Conservation (phyloP, 2,888 invertebrate species). For the Galeruca laticollis region DNA sequence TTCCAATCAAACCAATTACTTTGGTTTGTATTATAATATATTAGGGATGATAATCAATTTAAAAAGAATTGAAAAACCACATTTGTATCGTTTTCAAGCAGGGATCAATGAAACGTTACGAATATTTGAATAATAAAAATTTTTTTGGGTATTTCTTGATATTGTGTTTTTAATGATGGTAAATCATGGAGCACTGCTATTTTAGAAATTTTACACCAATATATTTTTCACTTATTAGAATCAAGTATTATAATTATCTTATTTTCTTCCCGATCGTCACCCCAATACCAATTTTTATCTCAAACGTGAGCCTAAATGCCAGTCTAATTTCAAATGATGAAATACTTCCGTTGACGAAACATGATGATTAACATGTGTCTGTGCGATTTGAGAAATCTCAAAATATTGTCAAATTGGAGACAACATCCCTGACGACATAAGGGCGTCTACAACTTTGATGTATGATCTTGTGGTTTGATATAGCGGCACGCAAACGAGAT, state of each 20-base stretch:
- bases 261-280: conserved; percentile 26
- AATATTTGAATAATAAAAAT: too few relatives aligned
- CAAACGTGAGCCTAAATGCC: conserved; percentile 29
- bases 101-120: too few relatives aligned
- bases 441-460: conserved; percentile 30
- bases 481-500: conserved; percentile 6
- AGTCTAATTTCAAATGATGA: conserved; percentile 36
- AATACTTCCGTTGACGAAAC: conserved; percentile 40
- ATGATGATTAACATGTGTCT: conserved; percentile 35
- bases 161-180: too few relatives aligned
- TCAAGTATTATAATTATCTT: conserved; percentile 10
- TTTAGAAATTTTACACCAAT: background rate
- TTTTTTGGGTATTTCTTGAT: too few relatives aligned
- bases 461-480: conserved; percentile 32
- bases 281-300: conserved; percentile 24
- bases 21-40: too few relatives aligned
- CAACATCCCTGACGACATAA: conserved; percentile 35
- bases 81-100: too few relatives aligned
- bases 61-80: too few relatives aligned
- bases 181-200: too few relatives aligned
- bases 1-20: too few relatives aligned
- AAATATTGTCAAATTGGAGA: conserved; percentile 38
- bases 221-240: background rate
- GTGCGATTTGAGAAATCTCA: conserved; percentile 30
- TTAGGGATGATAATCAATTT: too few relatives aligned